Evolutionary conservation across 2,888 invertebrate species (phyloP), one percentile per base, ranked within the genome.

Genomic region (Spisula solida): DNA sequence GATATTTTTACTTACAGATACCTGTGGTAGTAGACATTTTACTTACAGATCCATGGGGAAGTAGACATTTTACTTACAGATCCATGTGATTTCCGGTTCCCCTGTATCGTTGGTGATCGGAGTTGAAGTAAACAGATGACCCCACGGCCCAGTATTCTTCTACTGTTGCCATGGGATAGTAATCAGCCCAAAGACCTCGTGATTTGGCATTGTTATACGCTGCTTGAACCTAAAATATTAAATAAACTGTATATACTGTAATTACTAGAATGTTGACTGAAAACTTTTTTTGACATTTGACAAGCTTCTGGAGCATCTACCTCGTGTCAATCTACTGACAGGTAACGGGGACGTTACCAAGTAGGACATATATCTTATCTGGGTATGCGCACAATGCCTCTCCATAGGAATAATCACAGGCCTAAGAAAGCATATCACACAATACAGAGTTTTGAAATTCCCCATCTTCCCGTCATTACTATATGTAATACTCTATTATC

Each of bases 141-240:
- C 89, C 95, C 41, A 94, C 94, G 0, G 94, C 95, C 82, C 93
- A 95, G 79, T 95, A 95, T 88, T 95, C 95, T 48, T 91, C 88
- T 12, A 88, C 82, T 25, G 92, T 94, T 41, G 88, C 78, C 94
- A 95, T 95, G 20, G 94, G 92, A 70, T 95, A 95, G 31, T 56
- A 78, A 8, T 84, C 31, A 0, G 91, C 87, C 95, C 95, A 95
- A 14, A 92, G 83, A 4, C 55, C 20, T 2, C 90, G 75, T 10
- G 83, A n/a, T 25, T 90, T 90, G 0, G 94, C 95, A 55, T 93
- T 60, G n/a, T 89, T 88, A 75, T 92, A 95, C 20, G 85, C 85
- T 48, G 85, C 18, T 55, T 56, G 34, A 20, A 85, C 85, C 85
- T 85, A 16, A 5, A 75, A 16, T 1, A 20, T n/a, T 41, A 41